Evolutionary conservation across 2,797 vertebrate genomes (phyloP), one percentile per base, ranked within the genome.

Genomic region (Molossus molossus): DNA sequence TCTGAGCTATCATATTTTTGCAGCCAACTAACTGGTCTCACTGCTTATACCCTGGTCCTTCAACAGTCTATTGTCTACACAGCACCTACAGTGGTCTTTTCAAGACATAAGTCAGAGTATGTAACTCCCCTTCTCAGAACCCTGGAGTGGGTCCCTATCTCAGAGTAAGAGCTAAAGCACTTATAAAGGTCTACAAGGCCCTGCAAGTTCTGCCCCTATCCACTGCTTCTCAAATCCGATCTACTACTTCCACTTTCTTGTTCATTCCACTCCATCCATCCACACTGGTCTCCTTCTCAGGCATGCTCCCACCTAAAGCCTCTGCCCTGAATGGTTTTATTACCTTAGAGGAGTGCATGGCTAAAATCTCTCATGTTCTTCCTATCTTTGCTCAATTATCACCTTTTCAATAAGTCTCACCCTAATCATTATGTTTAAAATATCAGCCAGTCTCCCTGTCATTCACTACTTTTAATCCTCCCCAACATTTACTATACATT

Each of bases 381-480:
- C 75, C n/a, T 55, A 48, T 60, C 58, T 87, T 93, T 90, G 48
- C 6, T 62, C 29, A 95, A 40, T 65, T 64, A 87, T 73, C 33
- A 73, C 3, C 18, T 25, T 89, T 48, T 72, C 45, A 76, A 40
- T 65, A 81, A 84, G 15, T 23, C 0, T 20, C 9, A 65, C 29
- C 33, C 37, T 90, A 77, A 80, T 85, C 20, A 27, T 72, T 27
- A 33, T 72, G 82, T 79, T 88, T 67, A 50, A 94, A 94, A 89
- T 48, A 58, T 5, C 13, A 77, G 79, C 12, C 23, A 50, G 25
- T 73, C 21, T 40, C 48, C 20, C 10, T 58, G 53, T n/a, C 27
- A 86, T 53, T 60, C n/a, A 60, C 77, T 75, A 62, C 29, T 73
- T 50, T 86, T 88, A n/a, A 69, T 9, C 8, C 10, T 17, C 3